These are phyloP conservation scores for Hepsetus odoe DNA, from an alignment of 2,113 vertebrate species.

Conservation along the genomic window DNA sequence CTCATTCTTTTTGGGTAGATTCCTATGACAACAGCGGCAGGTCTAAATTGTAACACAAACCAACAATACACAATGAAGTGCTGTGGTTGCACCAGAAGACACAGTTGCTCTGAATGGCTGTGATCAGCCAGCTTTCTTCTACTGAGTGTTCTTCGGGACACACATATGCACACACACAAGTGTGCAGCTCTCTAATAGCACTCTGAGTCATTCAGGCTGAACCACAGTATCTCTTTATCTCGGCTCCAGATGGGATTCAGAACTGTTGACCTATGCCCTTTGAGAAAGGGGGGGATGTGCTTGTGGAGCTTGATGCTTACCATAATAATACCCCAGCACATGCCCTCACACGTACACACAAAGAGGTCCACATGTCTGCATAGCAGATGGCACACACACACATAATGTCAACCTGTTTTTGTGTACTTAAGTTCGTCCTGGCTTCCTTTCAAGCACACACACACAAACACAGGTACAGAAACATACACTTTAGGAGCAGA, in stretches of 20 bases:
- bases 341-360: constrained; percentile 22
- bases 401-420: constrained; percentile 8
- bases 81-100: not conserved
- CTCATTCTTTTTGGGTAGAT: too few relatives aligned
- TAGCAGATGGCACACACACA: constrained; percentile 39
- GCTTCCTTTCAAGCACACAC: constrained; percentile 21
- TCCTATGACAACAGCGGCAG: too few relatives aligned
- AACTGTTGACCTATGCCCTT: constrained; percentile 47
- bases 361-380: constrained; percentile 5
- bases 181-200: constrained; percentile 3
- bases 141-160: not conserved
- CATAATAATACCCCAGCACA: constrained; percentile 48
- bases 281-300: constrained; percentile 19
- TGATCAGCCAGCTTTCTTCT: not conserved
- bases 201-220: not conserved
- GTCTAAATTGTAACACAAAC: too few relatives aligned
- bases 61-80: not conserved
- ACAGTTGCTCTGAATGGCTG: not conserved
- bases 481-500: not conserved
- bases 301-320: constrained; percentile 44
- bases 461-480: constrained; percentile 30
- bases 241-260: constrained; percentile 42
- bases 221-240: constrained; percentile 5
- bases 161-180: constrained; percentile 13
- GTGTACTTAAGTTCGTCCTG: not conserved